Base-by-base conservation (phyloP, 2,888 invertebrate genomes). In the Macrosoma leucophasiata region DNA sequence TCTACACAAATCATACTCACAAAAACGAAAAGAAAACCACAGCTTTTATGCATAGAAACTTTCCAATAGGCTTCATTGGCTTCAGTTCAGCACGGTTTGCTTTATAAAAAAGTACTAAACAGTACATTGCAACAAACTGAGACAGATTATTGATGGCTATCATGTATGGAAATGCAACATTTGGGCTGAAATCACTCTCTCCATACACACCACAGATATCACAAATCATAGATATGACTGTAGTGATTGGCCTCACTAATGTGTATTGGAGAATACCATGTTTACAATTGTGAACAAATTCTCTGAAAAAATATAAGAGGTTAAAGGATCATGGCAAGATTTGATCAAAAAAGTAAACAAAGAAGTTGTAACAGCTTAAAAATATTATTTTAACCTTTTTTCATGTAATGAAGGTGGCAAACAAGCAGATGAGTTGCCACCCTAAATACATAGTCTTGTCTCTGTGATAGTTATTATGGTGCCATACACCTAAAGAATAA, bases 21-120 rank as follows among this genome's bases (percentile, higher is more conserved):
- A 97, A 97, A 81, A 98, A 98, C 26, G 97, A 97, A 70, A 97
- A 95, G 86, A 98, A 98, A 13, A 98, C 96, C 33, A 98, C 97
- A 48, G 96, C 95, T 84, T 98, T 98, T 52, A 98, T 97, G 73
- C 97, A 97, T 31, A 98, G 85, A 81, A 98, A 97, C 77, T 98
- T 98, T 26, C 95, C 94, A 46, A 98, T 87, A 1, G 98, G 98
- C 62, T 91, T 92, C 93, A 98, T 96, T 3, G 97, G 96, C 52
- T 89, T 89, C 26, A 98, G 76, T 69, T 96, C 95, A 33, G 91
- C 89, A 55, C 90, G 89, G 67, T 94, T 96, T 3, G 96, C 96
- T 70, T 89, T 90, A 65, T 98, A 98, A 75, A 98, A 98, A 45
- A 98, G 85, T 12, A 97, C 94, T 37, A 98, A 84, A 62, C 96